Conservation (phyloP, 2,888 invertebrate genomes). For the Cerceris rybyensis region DNA sequence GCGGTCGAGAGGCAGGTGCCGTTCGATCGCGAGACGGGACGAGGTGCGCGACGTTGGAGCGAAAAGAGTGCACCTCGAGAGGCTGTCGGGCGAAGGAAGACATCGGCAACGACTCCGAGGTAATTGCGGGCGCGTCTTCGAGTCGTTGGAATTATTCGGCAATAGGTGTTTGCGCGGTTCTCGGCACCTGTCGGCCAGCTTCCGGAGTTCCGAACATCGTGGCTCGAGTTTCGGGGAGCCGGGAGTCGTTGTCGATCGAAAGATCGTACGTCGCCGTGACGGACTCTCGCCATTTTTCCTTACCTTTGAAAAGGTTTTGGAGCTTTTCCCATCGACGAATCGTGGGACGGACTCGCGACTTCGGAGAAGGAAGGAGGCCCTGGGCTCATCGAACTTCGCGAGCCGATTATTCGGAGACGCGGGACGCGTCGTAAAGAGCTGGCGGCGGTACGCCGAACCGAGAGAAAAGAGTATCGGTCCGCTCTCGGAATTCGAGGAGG, state of each 20-base stretch:
- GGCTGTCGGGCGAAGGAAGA: background rate
- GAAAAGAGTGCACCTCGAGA: conserved; percentile 4
- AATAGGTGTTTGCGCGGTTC: conserved; percentile 48
- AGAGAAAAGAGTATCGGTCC: conserved; percentile 23
- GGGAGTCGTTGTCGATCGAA: too few relatives aligned
- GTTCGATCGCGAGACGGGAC: too few relatives aligned
- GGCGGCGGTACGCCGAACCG: conserved; percentile 33
- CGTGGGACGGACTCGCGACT: too few relatives aligned
- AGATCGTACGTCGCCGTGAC: too few relatives aligned
- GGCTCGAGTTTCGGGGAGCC: too few relatives aligned
- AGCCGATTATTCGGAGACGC: background rate
- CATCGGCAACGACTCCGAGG: conserved; percentile 10
- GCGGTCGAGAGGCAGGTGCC: background rate
- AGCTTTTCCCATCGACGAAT: too few relatives aligned
- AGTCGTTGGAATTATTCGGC: conserved; percentile 59
- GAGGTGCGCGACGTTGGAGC: too few relatives aligned
- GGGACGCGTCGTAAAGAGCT: conserved; percentile 4
- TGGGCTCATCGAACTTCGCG: too few relatives aligned
- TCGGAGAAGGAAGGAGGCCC: too few relatives aligned
- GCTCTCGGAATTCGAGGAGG: conserved; percentile 55
- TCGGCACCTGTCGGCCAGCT: conserved; percentile 56
- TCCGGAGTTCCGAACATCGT: background rate
- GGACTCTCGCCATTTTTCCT: too few relatives aligned
- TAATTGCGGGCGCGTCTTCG: conserved; percentile 55
- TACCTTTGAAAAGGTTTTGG: too few relatives aligned